These are phyloP conservation scores for Acropternis orthonyx DNA, from an alignment of 2,797 vertebrate genomes.

Conservation along the genomic window DNA sequence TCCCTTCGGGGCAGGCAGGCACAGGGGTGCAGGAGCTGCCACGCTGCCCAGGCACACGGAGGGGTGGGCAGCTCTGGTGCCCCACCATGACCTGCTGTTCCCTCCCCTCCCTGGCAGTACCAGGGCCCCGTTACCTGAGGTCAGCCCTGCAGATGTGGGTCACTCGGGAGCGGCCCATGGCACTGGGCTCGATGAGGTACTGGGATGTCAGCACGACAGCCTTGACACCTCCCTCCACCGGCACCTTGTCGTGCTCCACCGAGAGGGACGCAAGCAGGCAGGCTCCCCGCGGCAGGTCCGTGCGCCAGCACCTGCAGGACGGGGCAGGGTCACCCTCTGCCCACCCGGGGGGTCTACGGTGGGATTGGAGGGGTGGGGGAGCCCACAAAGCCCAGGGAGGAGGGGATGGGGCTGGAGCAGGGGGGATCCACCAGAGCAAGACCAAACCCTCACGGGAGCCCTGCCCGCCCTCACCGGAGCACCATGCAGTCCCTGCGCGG, in stretches of 20 bases:
- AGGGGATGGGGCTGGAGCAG: not conserved
- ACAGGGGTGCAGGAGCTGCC: fast-evolving
- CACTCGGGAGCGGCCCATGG: slow-evolving; percentile 78
- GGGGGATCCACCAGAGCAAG: not conserved
- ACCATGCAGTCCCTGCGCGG: slow-evolving; percentile 83
- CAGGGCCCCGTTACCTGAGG: slow-evolving; percentile 74
- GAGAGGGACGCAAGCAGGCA: slow-evolving; percentile 82
- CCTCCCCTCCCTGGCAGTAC: fast-evolving
- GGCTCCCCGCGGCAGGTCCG: slow-evolving; percentile 77
- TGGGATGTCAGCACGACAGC: slow-evolving; percentile 83
- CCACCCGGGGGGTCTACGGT: fast-evolving
- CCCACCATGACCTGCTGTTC: not conserved
- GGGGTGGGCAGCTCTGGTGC: not conserved
- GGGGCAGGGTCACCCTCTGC: fast-evolving
- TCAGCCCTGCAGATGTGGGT: slow-evolving; percentile 86
- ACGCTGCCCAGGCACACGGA: not conserved
- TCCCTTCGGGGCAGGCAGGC: fast-evolving
- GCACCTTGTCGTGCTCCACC: slow-evolving; percentile 80
- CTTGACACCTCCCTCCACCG: slow-evolving; percentile 76
- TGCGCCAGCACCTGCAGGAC: slow-evolving; percentile 78
- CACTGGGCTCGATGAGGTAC: slow-evolving; percentile 82
- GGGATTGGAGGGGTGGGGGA: fast-evolving
- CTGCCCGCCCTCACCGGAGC: slow-evolving; percentile 75
- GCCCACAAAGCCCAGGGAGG: fast-evolving
- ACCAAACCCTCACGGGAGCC: fast-evolving